Percentiles rank a stretch among this genome's conserved stretches.
phyloP scores from a whole-genome alignment of 2,888 invertebrate genomes.

The Hypena proboscidalis region DNA sequence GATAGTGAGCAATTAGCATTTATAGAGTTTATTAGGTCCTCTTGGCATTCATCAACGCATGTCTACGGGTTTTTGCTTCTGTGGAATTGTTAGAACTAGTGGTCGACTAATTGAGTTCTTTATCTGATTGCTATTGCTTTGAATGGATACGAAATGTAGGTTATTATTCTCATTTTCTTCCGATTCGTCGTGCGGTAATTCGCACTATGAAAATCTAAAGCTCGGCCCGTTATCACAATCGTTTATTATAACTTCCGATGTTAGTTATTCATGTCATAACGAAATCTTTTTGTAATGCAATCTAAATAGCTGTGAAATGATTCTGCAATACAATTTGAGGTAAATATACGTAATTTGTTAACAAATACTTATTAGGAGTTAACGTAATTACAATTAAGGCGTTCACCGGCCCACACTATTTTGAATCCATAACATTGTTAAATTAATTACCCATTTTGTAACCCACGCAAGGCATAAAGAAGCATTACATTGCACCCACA shows the following conservation, averaged over 20 bases:
- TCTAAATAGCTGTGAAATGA: conserved; percentile 9
- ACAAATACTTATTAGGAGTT: conserved; percentile 16
- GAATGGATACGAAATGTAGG: too few relatives aligned
- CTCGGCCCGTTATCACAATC: too few relatives aligned
- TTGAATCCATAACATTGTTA: conserved; percentile 33
- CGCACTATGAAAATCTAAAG: too few relatives aligned
- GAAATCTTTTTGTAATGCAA: conserved; percentile 11
- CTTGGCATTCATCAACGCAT: conserved; percentile 28
- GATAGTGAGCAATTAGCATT: conserved; percentile 42
- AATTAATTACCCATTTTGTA: conserved; percentile 36
- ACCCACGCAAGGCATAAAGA: conserved; percentile 37
- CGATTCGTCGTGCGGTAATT: too few relatives aligned
- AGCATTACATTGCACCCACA: conserved; percentile 51
- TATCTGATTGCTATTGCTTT: too few relatives aligned
- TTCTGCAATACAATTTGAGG: conserved; percentile 10
- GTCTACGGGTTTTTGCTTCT: conserved; percentile 18
- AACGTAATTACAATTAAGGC: conserved; percentile 22
- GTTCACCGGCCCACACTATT: conserved; percentile 24
- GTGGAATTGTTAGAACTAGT: too few relatives aligned
- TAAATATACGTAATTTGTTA: conserved; percentile 18
- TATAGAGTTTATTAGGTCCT: conserved; percentile 39
- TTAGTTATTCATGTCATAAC: too few relatives aligned
- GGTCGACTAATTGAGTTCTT: too few relatives aligned
- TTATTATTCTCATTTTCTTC: too few relatives aligned
- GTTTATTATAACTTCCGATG: too few relatives aligned